Base-by-base conservation (phyloP, 2,797 vertebrate species). In the Apogon talboti region DNA sequence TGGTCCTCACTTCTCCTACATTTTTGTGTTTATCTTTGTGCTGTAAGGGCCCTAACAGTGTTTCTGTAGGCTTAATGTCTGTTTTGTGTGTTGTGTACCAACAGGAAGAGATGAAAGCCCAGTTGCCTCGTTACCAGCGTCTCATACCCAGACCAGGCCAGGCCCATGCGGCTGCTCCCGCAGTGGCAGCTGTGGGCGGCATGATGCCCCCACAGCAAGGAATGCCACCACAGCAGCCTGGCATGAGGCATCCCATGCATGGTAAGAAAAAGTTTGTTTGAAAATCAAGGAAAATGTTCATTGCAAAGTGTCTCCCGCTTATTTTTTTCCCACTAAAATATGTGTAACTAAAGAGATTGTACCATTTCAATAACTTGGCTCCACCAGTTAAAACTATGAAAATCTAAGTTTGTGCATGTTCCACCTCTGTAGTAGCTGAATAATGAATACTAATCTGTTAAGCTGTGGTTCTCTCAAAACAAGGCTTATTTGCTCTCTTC, bases 221-320 rank as follows among this genome's bases (percentile, higher is more conserved):
- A 79, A 93, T 98, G 90, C 96, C 96, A 81, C 96, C 95, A 2
- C 97, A 98, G 48, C 96, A 97, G 42, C 96, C 96, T 77, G 96
- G 95, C 86, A 96, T 99, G 95, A 97, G 98, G 92, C 98, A 96
- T 90, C 97, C 96, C 71, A 96, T 99, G 91, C 97, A 98, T 85
- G 96, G 98, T 98, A 92, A 73, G 70, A 7, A 38, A 48, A 44
- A 11, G 4, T 2, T 5, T n/a, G 4, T 2, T 5, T n/a, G 16
- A 28, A 28, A 28, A 28, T 28, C 7, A 4, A 0, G 5, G 5
- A 16, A 28, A 19, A 21, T 3, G 0, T 9, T 46, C 1, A 19
- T 13, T 51, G 18, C 6, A 18, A 37, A 58, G 18, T 41, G 15
- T 21, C 19, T 21, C 19, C 19, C 19, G n/a, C n/a, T n/a, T n/a